Evolutionary conservation across 2,113 vertebrate genomes (phyloP).

Genomic region (Romanogobio albipinnatus): DNA sequence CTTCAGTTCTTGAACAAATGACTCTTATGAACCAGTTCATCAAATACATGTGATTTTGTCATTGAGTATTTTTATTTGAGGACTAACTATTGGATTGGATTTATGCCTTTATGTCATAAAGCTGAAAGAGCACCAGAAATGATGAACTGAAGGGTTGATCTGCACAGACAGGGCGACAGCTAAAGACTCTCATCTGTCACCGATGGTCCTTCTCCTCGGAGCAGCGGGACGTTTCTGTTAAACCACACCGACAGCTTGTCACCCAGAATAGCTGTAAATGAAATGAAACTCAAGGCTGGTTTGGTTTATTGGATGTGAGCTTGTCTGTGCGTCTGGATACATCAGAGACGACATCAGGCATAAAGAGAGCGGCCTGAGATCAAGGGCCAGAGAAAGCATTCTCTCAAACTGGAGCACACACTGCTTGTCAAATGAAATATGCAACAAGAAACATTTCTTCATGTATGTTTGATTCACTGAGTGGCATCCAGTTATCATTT

Average conservation of each 20-base stretch:
- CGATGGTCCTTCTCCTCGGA: background rate
- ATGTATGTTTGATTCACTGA: background rate
- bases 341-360: background rate
- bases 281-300: constrained; percentile 24
- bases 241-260: constrained; percentile 14
- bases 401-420: background rate
- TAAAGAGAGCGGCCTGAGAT: background rate
- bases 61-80: too few species aligned
- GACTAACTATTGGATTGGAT: background rate
- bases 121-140: background rate
- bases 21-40: background rate
- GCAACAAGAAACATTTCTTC: background rate
- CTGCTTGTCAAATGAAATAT: background rate
- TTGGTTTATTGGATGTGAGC: constrained; percentile 29
- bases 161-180: background rate
- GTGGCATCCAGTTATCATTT: background rate
- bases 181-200: background rate
- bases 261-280: constrained; percentile 30
- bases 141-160: background rate
- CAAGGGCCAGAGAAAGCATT: background rate
- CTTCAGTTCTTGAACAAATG: background rate
- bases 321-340: background rate
- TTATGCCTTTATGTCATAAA: background rate
- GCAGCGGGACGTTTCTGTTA: background rate
- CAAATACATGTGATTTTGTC: background rate